Conservation (phyloP, 2,888 invertebrate genomes). For the Drosophila longiperda region DNA sequence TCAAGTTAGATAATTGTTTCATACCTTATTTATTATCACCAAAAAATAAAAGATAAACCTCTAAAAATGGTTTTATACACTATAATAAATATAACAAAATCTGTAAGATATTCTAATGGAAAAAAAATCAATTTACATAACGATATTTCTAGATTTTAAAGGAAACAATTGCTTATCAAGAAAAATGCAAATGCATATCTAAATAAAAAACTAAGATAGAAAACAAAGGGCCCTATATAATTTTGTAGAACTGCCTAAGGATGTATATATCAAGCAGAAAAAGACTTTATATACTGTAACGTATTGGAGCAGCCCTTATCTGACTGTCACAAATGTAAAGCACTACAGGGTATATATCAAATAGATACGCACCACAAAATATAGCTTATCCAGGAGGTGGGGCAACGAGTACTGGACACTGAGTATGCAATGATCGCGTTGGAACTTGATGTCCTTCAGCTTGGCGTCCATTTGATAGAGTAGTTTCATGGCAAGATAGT, state of each 20-base stretch:
- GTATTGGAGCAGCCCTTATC: background rate
- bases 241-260: background rate
- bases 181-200: background rate
- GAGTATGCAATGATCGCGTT: constrained; percentile 70
- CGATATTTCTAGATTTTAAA: background rate
- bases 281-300: background rate
- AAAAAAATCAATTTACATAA: background rate
- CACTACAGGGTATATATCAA: background rate
- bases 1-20: background rate
- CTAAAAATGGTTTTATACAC: too few species aligned
- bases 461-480: constrained; percentile 76
- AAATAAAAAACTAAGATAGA: background rate
- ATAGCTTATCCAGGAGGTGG: constrained; percentile 71
- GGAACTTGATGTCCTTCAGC: constrained; percentile 60
- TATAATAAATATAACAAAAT: too few species aligned
- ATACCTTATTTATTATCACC: background rate
- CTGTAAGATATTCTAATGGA: background rate
- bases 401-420: constrained; percentile 52
- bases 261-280: background rate
- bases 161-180: background rate
- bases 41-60: background rate
- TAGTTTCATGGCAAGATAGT: constrained; percentile 81
- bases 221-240: background rate
- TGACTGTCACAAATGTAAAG: background rate
- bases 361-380: constrained; percentile 64